Evolutionary conservation across 2,797 vertebrate species (phyloP).

Genomic region (Muscicapa striata): DNA sequence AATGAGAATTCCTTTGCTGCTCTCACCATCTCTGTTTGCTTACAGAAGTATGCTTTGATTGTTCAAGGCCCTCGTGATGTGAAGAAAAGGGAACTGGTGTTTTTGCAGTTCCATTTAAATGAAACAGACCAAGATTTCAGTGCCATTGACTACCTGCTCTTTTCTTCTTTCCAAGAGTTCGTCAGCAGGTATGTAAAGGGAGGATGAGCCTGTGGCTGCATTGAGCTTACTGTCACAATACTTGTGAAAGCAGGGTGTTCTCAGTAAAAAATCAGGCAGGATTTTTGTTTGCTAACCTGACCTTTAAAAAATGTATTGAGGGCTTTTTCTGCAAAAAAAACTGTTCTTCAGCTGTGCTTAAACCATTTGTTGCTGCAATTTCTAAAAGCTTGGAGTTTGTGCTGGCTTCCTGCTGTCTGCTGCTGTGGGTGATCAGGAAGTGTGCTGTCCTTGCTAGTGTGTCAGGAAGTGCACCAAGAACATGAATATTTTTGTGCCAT

Average conservation of each 20-base stretch:
- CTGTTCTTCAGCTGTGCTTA: not conserved
- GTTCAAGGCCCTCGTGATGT: constrained; percentile 91
- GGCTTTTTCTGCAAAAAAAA: not conserved
- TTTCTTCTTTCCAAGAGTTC: constrained; percentile 89
- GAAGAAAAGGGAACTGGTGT: constrained; percentile 89
- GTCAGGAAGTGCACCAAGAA: not conserved
- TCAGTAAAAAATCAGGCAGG: not conserved
- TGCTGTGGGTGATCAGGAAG: not conserved
- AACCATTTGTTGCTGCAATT: not conserved
- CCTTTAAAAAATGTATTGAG: not conserved
- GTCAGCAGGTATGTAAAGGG: constrained; percentile 80
- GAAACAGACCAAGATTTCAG: constrained; percentile 93
- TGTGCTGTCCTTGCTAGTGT: not conserved
- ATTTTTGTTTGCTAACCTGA: not conserved
- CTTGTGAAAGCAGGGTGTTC: not conserved
- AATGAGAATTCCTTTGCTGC: not conserved
- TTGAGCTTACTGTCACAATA: not conserved
- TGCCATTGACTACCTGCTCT: constrained; percentile 94
- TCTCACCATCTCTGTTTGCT: not conserved
- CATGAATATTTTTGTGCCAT: not conserved
- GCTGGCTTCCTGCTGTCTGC: not conserved
- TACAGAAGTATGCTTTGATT: constrained; percentile 87
- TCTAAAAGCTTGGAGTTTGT: not conserved
- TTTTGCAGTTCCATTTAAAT: constrained; percentile 94
- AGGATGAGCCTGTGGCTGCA: not conserved